A percentile compares a stretch with the other conserved stretches of the same genome.
phyloP scores from a whole-genome alignment of 1,140 invertebrate species.

The Vollenhovia emeryi region DNA sequence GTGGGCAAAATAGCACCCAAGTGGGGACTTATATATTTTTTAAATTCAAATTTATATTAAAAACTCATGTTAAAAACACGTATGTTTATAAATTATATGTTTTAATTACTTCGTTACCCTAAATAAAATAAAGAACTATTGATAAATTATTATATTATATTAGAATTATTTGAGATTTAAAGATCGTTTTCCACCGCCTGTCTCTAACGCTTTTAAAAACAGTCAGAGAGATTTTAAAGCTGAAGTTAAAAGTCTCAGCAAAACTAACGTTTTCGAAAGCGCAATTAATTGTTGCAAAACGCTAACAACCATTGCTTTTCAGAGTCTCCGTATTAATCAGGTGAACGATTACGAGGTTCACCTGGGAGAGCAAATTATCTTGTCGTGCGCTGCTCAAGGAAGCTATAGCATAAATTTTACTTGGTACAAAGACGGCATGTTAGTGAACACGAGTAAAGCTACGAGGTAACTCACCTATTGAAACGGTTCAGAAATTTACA shows the following conservation, averaged over 20 bases:
- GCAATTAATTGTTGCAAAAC: not conserved
- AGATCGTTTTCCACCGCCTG: not conserved
- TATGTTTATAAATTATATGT: no score
- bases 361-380: slow-evolving; percentile 90
- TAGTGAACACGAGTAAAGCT: slow-evolving; percentile 90
- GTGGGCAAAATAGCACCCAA: no score
- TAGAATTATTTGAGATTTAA: not conserved
- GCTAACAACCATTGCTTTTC: slow-evolving; percentile 44
- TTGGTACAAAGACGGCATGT: slow-evolving; percentile 93
- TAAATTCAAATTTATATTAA: no score
- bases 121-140: no score
- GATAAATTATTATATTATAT: no score
- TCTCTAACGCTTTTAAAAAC: not conserved
- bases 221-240: not conserved
- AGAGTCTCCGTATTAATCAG: slow-evolving; percentile 82
- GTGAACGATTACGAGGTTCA: slow-evolving; percentile 87
- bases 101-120: no score
- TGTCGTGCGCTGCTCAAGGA: slow-evolving; percentile 91
- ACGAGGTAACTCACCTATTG: slow-evolving; percentile 86
- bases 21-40: no score
- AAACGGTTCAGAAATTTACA: not conserved
- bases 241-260: not conserved
- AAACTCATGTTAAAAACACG: no score
- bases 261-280: not conserved
- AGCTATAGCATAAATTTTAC: slow-evolving; percentile 90